Conservation (phyloP, 1,140 invertebrate species). For the Tribolium madens region DNA sequence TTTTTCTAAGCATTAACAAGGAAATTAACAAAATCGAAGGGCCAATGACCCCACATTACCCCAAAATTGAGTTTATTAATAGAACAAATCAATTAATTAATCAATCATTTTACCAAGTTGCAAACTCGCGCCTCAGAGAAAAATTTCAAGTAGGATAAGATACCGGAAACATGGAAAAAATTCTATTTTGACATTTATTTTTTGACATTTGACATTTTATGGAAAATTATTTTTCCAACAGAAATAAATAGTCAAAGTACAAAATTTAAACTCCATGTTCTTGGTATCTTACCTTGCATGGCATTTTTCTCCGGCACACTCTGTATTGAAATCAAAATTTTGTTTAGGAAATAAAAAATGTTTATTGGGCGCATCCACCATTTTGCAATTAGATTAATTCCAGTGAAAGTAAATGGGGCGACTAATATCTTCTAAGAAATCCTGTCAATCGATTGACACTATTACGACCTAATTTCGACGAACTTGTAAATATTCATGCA, state of each 20-base stretch:
- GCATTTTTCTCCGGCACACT: too few species aligned
- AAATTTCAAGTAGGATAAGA: too few species aligned
- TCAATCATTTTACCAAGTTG: too few species aligned
- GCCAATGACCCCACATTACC: background rate
- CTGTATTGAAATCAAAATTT: too few species aligned
- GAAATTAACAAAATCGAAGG: constrained; percentile 1
- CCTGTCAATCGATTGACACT: background rate
- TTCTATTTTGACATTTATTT: too few species aligned
- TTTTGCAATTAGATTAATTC: background rate
- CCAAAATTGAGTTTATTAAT: background rate
- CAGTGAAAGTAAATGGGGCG: background rate
- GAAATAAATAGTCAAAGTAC: too few species aligned
- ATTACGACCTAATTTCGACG: constrained; percentile 19
- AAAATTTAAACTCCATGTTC: too few species aligned
- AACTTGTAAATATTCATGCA: constrained; percentile 18
- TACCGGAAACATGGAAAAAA: too few species aligned
- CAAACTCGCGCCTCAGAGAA: background rate
- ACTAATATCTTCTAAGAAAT: background rate
- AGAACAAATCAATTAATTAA: constrained; percentile 29
- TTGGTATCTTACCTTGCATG: too few species aligned
- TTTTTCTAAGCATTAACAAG: background rate
- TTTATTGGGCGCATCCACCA: constrained; percentile 27
- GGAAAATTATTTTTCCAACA: too few species aligned
- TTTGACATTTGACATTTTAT: too few species aligned
- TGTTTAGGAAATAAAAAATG: too few species aligned